Conservation (phyloP, 1,140 invertebrate genomes). For the Dolichoris vasculosae region DNA sequence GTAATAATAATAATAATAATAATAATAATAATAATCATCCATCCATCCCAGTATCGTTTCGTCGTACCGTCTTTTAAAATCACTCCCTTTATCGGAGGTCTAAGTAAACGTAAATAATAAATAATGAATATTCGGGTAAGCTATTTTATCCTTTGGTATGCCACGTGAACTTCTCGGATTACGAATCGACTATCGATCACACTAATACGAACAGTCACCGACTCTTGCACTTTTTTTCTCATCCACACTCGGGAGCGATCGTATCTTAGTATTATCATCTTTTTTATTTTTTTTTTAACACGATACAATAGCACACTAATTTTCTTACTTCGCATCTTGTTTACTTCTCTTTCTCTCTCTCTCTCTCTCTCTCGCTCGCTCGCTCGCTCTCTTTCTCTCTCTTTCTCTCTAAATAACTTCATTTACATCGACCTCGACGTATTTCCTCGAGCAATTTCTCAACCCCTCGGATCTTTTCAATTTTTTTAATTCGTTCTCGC, state of each 20-base stretch:
- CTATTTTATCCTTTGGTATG: slow-evolving; percentile 61
- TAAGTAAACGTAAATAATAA: slow-evolving; percentile 66
- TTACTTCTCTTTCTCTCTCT: slow-evolving; percentile 9
- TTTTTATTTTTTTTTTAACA: no score
- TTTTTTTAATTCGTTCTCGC: slow-evolving; percentile 52
- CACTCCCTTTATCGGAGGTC: slow-evolving; percentile 59
- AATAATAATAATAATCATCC: not conserved
- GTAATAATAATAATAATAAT: slow-evolving; percentile 55
- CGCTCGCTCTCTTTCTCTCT: no score
- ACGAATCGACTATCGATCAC: slow-evolving; percentile 58
- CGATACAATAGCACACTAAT: slow-evolving; percentile 53
- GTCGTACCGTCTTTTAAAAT: slow-evolving; percentile 59
- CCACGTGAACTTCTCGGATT: slow-evolving; percentile 60
- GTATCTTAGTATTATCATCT: slow-evolving; percentile 49
- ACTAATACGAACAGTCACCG: slow-evolving; percentile 54
- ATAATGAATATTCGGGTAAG: slow-evolving; percentile 61
- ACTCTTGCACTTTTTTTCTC: slow-evolving; percentile 22
- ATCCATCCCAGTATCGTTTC: slow-evolving; percentile 28
- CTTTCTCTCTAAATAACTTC: not conserved
- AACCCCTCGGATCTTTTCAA: not conserved
- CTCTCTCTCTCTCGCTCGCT: no score
- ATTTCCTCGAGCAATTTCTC: not conserved
- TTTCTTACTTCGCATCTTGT: slow-evolving; percentile 6
- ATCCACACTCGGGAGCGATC: slow-evolving; percentile 51
- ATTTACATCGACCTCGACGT: not conserved